Percentiles rank a stretch among this genome's conserved stretches.
Conservation (phyloP, 2,888 invertebrate species). For the Drosophila maculinotata region DNA sequence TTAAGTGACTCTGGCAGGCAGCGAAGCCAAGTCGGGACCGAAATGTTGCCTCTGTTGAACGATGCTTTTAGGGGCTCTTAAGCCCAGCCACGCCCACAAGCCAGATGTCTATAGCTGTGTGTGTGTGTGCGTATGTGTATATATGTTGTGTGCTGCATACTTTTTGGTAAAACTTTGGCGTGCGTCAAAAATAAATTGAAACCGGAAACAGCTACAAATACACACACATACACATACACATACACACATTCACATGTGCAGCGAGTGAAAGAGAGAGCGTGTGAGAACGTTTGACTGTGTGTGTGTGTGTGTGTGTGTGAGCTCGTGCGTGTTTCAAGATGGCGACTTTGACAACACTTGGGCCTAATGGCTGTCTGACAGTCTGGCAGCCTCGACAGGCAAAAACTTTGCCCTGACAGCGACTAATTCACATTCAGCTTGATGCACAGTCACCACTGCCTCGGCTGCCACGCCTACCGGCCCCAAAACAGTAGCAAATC, state of each 20-base stretch:
- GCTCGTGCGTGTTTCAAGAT: slow-evolving; percentile 70
- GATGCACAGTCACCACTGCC: slow-evolving; percentile 44
- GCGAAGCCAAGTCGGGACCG: slow-evolving; percentile 15
- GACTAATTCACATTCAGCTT: slow-evolving; percentile 64
- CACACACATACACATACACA: too few relatives aligned
- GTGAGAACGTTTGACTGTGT: background rate
- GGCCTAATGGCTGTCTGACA: slow-evolving; percentile 69
- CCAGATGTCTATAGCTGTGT: slow-evolving; percentile 10
- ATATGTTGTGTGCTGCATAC: slow-evolving; percentile 55
- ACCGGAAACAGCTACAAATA: slow-evolving; percentile 50
- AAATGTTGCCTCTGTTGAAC: slow-evolving; percentile 14
- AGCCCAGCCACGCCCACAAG: slow-evolving; percentile 18
- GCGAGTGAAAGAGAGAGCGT: background rate
- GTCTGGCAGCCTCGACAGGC: slow-evolving; percentile 43
- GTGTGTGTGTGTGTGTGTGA: slow-evolving; percentile 1
- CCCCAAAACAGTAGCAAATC: slow-evolving; percentile 3
- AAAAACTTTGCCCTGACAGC: slow-evolving; percentile 62
- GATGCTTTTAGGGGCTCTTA: slow-evolving; percentile 34
- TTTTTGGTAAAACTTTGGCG: slow-evolving; percentile 72
- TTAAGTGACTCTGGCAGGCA: slow-evolving; percentile 65
- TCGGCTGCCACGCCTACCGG: background rate
- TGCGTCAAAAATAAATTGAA: slow-evolving; percentile 65
- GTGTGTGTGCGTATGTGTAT: slow-evolving; percentile 16
- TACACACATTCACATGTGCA: slow-evolving; percentile 1
- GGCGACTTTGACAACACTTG: slow-evolving; percentile 76